phyloP scores from a whole-genome alignment of 2,797 vertebrate genomes.

The Merluccius polli region DNA sequence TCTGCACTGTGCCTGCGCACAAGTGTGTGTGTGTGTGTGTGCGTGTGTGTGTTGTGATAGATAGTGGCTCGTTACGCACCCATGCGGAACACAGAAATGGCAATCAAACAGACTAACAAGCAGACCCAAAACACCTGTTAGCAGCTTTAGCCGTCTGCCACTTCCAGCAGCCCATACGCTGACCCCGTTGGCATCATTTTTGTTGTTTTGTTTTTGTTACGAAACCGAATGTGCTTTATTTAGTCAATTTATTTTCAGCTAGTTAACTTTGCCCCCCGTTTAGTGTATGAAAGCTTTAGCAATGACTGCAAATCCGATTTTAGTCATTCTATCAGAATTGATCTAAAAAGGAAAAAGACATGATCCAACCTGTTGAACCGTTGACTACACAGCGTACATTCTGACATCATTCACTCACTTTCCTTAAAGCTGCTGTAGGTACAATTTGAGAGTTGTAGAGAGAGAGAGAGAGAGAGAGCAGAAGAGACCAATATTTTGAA shows the following conservation, averaged over 20 bases:
- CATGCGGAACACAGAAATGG: neutral
- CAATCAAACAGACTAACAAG: neutral
- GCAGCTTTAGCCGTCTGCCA: conserved; percentile 1
- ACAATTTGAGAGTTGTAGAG: neutral
- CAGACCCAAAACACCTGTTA: neutral
- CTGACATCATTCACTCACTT: neutral
- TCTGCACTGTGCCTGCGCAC: neutral
- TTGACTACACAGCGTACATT: neutral
- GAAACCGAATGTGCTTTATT: neutral
- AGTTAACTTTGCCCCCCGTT: neutral
- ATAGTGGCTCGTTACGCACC: neutral
- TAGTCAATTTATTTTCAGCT: neutral
- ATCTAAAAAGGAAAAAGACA: neutral
- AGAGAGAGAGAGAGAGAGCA: neutral
- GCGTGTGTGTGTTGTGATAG: neutral
- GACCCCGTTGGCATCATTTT: too few relatives aligned
- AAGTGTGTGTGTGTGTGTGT: conserved; percentile 2
- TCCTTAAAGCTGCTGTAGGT: neutral
- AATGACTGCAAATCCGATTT: neutral
- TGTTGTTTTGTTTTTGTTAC: neutral
- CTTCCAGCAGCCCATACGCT: neutral
- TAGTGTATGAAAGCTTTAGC: neutral
- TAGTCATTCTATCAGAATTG: neutral
- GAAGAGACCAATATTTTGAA: neutral
- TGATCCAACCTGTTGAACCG: neutral